phyloP scores from a whole-genome alignment of 37 sponge, comb jelly and placozoan species.

The Beroe forskalii region DNA sequence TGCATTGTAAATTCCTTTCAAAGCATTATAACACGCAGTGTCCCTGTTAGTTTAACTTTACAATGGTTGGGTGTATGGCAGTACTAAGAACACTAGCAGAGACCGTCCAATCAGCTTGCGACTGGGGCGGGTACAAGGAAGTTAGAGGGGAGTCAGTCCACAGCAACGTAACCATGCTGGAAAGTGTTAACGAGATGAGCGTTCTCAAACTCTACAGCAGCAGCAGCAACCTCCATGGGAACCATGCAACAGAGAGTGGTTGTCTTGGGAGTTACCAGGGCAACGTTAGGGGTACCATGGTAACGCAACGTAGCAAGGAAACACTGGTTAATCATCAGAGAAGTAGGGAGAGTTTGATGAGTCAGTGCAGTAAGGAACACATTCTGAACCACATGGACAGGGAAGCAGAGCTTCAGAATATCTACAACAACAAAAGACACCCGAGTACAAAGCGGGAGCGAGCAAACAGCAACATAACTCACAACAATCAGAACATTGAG shows the following conservation, averaged over 20 bases:
- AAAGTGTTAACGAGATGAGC: not conserved
- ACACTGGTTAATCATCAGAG: not conserved
- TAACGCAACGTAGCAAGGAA: too few species aligned
- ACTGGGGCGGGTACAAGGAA: not conserved
- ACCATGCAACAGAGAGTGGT: too few species aligned
- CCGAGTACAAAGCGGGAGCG: not conserved
- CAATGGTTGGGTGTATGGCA: not conserved
- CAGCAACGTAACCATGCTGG: not conserved
- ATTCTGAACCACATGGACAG: not conserved
- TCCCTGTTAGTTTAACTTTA: too few species aligned
- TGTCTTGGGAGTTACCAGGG: too few species aligned
- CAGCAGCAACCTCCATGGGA: not conserved
- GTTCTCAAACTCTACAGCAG: not conserved
- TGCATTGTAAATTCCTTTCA: too few species aligned
- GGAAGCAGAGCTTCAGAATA: not conserved
- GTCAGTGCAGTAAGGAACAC: not conserved
- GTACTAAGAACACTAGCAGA: not conserved
- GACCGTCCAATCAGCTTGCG: not conserved
- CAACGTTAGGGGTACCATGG: too few species aligned
- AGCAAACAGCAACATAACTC: not conserved
- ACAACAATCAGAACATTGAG: not conserved
- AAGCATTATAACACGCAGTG: too few species aligned
- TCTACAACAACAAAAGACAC: not conserved
- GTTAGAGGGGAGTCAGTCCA: not conserved
- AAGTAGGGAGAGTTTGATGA: not conserved